These are phyloP conservation scores for Cydia splendana DNA, from an alignment of 1,140 invertebrate species.

Conservation along the genomic window DNA sequence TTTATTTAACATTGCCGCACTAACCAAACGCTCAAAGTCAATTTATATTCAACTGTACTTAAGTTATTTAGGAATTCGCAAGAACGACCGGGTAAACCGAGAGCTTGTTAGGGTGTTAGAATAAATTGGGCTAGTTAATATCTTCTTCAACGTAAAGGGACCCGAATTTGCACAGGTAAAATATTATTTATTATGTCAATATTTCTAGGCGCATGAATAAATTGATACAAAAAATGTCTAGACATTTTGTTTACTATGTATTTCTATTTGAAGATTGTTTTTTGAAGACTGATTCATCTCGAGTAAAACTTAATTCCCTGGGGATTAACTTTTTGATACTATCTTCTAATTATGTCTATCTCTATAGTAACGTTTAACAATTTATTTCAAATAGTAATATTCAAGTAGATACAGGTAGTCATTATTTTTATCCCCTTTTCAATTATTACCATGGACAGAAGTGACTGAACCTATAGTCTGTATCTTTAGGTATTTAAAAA, in stretches of 20 bases:
- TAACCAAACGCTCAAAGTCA: neutral
- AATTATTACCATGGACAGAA: no score
- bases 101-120: neutral
- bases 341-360: neutral
- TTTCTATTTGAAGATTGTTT: neutral
- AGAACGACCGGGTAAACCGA: neutral
- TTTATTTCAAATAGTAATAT: neutral
- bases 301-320: neutral
- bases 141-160: neutral
- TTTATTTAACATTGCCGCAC: neutral
- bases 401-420: neutral
- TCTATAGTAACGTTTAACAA: neutral
- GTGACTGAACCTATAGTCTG: no score
- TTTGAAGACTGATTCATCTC: neutral
- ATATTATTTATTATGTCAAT: neutral
- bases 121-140: neutral
- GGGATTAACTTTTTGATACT: neutral
- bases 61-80: neutral
- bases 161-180: neutral
- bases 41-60: neutral
- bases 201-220: neutral
- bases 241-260: neutral
- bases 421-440: no score
- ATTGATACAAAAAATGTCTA: neutral
- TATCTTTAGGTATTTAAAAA: no score